Conservation (phyloP, 2,113 vertebrate species). For the Regulus satrapa region DNA sequence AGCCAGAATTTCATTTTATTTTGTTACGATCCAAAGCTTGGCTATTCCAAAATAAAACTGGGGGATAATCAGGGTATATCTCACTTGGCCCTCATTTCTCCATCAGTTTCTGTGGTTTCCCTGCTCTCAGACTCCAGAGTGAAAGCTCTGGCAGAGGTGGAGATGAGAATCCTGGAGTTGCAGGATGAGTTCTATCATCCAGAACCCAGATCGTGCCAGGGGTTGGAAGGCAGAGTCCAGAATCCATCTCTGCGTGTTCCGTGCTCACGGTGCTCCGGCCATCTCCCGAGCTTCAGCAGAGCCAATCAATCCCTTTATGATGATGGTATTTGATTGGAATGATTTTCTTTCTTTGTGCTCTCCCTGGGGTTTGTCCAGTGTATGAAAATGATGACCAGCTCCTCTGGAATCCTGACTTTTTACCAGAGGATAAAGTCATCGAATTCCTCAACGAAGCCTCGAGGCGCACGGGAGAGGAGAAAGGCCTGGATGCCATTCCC, state of each 20-base stretch:
- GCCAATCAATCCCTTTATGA: not conserved
- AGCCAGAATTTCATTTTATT: not conserved
- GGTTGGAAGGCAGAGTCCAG: too few species aligned
- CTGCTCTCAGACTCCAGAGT: not conserved
- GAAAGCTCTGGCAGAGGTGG: not conserved
- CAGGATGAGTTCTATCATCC: not conserved
- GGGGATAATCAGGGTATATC: too few species aligned
- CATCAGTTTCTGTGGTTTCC: not conserved
- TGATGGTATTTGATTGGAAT: fast-evolving
- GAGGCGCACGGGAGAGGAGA: constrained; percentile 88
- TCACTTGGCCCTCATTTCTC: not conserved
- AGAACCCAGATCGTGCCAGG: not conserved
- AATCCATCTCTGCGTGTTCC: too few species aligned
- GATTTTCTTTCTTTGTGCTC: not conserved
- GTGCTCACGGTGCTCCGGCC: too few species aligned
- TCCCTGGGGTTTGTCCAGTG: constrained; percentile 55
- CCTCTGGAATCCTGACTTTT: constrained; percentile 91
- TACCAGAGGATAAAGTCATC: constrained; percentile 88
- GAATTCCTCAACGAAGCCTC: constrained; percentile 91
- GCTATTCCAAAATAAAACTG: not conserved
- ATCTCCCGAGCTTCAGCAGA: too few species aligned
- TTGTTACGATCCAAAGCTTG: not conserved
- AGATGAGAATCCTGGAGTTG: not conserved
- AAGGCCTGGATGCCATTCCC: constrained; percentile 90
- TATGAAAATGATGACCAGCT: constrained; percentile 98